Conservation (phyloP, 2,797 vertebrate species). For the Chanos chanos region DNA sequence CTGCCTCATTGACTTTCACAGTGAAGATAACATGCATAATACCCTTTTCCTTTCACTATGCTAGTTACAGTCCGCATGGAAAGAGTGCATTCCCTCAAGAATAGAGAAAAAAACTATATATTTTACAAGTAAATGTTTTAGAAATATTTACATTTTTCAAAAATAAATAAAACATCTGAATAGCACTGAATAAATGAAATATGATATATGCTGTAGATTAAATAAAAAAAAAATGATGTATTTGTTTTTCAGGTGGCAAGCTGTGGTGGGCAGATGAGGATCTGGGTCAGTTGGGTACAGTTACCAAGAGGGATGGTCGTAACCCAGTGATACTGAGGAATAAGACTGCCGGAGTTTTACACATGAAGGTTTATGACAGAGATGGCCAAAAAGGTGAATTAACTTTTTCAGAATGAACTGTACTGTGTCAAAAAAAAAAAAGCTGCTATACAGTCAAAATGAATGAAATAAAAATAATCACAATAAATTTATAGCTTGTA, state of each 20-base stretch:
- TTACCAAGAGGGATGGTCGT: conserved; percentile 89
- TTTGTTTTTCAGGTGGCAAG: conserved; percentile 80
- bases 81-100: too few species aligned
- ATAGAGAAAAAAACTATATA: too few species aligned
- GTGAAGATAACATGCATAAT: conserved; percentile 31
- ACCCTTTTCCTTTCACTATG: conserved; percentile 24
- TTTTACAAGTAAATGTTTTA: too few species aligned
- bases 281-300: conserved; percentile 86
- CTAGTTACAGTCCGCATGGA: not conserved
- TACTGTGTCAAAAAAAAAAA: too few species aligned
- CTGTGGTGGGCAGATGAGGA: conserved; percentile 98
- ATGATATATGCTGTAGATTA: not conserved
- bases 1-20: conserved; percentile 51
- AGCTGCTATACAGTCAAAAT: too few species aligned
- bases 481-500: too few species aligned
- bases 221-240: conserved; percentile 25
- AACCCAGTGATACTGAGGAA: conserved; percentile 82
- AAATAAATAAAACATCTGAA: too few species aligned
- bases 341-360: conserved; percentile 90
- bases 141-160: too few species aligned
- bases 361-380: conserved; percentile 96
- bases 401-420: not conserved
- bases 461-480: too few species aligned
- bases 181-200: too few species aligned
- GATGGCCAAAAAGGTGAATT: conserved; percentile 92